Evolutionary conservation across 2,113 vertebrate genomes (phyloP), one percentile per base, ranked within the genome.

Genomic region (Sebastes fasciatus): DNA sequence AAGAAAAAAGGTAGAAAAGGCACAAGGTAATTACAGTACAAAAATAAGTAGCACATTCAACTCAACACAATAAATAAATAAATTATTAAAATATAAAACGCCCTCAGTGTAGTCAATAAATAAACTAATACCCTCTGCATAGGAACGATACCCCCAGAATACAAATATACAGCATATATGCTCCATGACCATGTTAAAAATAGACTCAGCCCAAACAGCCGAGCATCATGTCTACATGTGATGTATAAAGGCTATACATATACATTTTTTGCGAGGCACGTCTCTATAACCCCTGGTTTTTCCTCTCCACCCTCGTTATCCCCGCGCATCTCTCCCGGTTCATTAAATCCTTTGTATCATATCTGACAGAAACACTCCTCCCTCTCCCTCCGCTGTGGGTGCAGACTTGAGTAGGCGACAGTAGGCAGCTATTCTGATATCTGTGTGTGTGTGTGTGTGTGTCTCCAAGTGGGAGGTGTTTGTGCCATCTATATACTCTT

Each of bases 281-380:
- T 67, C 70, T 69, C 4, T 17, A 42, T 9, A 40, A 8, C 7
- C 19, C 21, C 74, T 60, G 34, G 23, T 45, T 45, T 51, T 13
- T 4, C 26, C 26, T 26, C 16, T 14, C 51, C 34, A 54, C 12
- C 12, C 16, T 43, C 63, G 5, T 42, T 40, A 46, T 68, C 63
- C 40, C 48, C 57, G 26, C 57, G 26, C 72, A 54, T 76, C 61
- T 63, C 74, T 73, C 45, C 72, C 78, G 26, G 26, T 26, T 87
- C 79, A 64, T 91, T 79, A 63, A 80, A 79, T 74, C 88, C 81
- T 92, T 93, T 91, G 78, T 87, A 77, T 74, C 9, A 11, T 60
- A 42, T 43, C 62, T 71, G 77, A 55, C 7, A 26, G 26, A 26
- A 26, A 75, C 81, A 71, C 80, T 74, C 82, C 77, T 65, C 84